Base-by-base conservation (phyloP, 2,113 vertebrate genomes). In the Marcusenius ussheri region DNA sequence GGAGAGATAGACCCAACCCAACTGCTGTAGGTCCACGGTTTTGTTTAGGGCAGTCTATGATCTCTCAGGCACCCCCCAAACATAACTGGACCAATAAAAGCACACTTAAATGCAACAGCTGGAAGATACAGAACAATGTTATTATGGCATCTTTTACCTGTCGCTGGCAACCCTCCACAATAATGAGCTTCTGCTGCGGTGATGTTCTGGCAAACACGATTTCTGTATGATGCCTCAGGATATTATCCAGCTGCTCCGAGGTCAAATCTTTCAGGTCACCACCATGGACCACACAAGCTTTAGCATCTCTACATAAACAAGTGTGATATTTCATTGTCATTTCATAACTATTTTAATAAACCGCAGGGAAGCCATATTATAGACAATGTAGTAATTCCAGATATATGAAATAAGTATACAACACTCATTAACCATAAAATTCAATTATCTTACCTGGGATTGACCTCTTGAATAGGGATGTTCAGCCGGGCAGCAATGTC, bases 271-370 rank as follows among this genome's bases (percentile, higher is more conserved):
- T 99, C 90, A 99, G 95, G 93, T 99, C 97, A 0, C 97, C 96
- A 7, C 98, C 98, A 0, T 99, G 98, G 1, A 98, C 94, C 24
- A 99, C 98, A 0, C 98, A 98, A 0, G 98, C 98, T 93, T 99
- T 99, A 90, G 98, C 98, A 83, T 98, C 98, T 93, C 98, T 98
- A 93, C 0, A 91, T 88, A 89, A 83, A 39, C 21, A 58, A 70
- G 11, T 13, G 27, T 31, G 27, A 70, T 70, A 66, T 66, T 66
- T 66, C n/a, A 66, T 27, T 31, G 62, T 70, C 1, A 31, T 13
- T 31, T 27, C 62, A 66, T 66, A 66, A 66, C n/a, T 66, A 11
- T 9, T 66, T 66, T 11, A 66, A 66, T 66, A 66, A 66, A 66
- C 24, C 62, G 31, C n/a, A n/a, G 62, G n/a, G 8, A 66, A 66